Base-by-base conservation (phyloP, 2,797 vertebrate species). In the Scarus forsteni region DNA sequence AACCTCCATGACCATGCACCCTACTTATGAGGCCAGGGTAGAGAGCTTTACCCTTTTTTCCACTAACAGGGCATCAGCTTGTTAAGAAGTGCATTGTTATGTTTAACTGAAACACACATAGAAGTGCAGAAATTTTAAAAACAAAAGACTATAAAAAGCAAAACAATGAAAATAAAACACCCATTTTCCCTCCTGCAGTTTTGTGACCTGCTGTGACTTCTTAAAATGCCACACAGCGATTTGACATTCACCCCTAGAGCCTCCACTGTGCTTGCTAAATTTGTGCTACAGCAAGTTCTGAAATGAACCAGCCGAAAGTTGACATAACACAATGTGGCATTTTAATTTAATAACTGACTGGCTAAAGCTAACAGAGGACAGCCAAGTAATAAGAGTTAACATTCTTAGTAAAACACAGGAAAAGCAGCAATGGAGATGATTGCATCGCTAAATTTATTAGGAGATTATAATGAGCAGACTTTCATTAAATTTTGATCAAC, bases 311-410 rank as follows among this genome's bases (percentile, higher is more conserved):
- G 27, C 38, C n/a, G 52, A 55, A 61, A 75, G 59, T 8, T 69
- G 70, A 83, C 58, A 53, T 69, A 38, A 83, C 50, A 51, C 49
- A 70, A 85, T 56, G 73, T 66, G 60, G 65, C 78, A 67, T 55
- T 84, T 36, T 79, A 65, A 77, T 85, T 77, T 77, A 77, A 84
- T 68, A 79, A 81, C 57, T 44, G 76, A 72, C 66, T 70, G 77
- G 70, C 59, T 59, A 52, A 75, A 77, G 69, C 65, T 65, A 48
- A 60, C 50, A 65, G 38, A 65, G 53, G 63, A 54, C 11, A 27
- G 46, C 19, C 53, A 43, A 85, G 45, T 76, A 83, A 75, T 73
- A 75, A 46, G 65, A 60, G 70, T 70, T 54, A 64, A 73, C 44
- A 34, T 50, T 63, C 56, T 60, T 58, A 18, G 50, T 65, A 77